Base-by-base conservation (phyloP, 1,140 invertebrate species). In the Cotesia vestalis region DNA sequence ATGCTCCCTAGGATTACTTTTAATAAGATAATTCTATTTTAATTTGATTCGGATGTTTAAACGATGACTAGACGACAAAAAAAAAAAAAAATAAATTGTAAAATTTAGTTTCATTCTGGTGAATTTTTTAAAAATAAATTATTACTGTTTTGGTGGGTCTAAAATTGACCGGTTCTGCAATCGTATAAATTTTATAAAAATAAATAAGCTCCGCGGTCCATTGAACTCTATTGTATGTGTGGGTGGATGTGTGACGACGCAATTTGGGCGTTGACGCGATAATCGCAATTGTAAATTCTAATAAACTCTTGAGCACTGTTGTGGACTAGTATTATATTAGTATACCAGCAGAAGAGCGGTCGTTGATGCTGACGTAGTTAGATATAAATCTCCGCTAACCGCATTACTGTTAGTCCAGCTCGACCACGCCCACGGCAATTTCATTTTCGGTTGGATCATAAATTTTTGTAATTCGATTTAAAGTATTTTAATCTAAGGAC, bases 11-110 rank as follows among this genome's bases (percentile, higher is more conserved):
- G 9, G 17, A 51, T 11, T 36, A 67, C 34, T 40, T 27, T 20
- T 67, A 40, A 71, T 66, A 11, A 75, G 75, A 76, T 85, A 84
- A 86, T 86, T 83, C 81, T 78, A 84, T 80, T 85, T 85, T 87
- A 85, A 87, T 87, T 85, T 80, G 80, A 83, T 82, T 74, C 66
- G 27, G 27, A 27, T 27, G 27, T 27, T 27, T 27, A 27, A 27
- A 1, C 27, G 27, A 27, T 27, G 27, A 27, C 27, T 27, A 27
- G 27, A 27, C 27, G 27, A 27, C 27, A 27, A 27, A 27, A 27
- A 27, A 27, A 27, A 2, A 2, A 27, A 27, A 27, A 27, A 27
- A 27, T 27, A 2, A 27, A 27, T 52, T 52, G n/a, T 52, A 9
- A n/a, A 59, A 17, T n/a, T 59, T 1, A 14, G 12, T 27, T 27